Evolutionary conservation across 2,113 vertebrate species (phyloP), one percentile per base, ranked within the genome.

Genomic region (Macaca mulatta): DNA sequence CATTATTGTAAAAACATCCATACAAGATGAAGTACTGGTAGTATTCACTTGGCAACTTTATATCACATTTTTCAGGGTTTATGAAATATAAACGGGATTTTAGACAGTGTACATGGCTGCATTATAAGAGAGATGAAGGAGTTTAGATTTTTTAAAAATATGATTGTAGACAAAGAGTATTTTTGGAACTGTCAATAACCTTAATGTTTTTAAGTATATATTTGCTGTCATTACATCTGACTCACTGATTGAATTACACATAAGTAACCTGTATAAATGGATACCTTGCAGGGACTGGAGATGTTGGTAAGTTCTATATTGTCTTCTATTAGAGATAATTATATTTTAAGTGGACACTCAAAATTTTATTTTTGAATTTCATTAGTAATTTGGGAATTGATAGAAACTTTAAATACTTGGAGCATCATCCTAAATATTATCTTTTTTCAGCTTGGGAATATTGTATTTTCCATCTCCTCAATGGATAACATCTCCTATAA

Each of bases 301-400:
- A 75, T 72, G 27, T 86, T 87, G 74, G 1, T 74, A 85, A 90
- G 43, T 77, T 14, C 35, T 70, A 0, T 82, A 0, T 82, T 95
- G 22, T 74, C 52, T 92, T 45, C 27, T 57, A 2, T 72, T 80
- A 70, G 20, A 67, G 30, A 64, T 69, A 52, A 93, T 79, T 82
- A 25, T 12, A 89, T 89, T 94, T 93, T 85, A 20, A 12, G 38
- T 77, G 12, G 70, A 25, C 18, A 64, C 18, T 22, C 78, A 35
- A 55, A 77, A 61, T 57, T 96, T 75, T 52, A 48, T 85, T 90
- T 95, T 83, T 48, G 74, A 82, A 79, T 52, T 89, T 93, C 5
- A 78, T 69, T 94, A 93, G 30, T 88, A 94, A 89, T 75, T 89
- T 94, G 74, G 22, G 2, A 91, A 38, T 79, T 57, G 50, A 80